phyloP scores from a whole-genome alignment of 2,113 vertebrate genomes.

The Chascanopsetta lugubris region DNA sequence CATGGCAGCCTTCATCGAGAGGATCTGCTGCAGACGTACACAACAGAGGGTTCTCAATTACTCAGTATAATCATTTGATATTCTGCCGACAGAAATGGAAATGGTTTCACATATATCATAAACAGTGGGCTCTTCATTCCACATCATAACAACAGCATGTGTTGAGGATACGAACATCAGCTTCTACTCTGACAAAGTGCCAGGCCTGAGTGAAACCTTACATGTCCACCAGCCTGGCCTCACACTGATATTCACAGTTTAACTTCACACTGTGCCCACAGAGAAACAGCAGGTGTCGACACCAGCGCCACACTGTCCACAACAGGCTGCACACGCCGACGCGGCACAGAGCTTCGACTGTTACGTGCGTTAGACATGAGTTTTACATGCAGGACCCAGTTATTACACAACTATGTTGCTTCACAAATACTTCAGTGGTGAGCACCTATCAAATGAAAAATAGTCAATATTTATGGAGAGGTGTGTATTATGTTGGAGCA shows the following conservation, averaged over 20 bases:
- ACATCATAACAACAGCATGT: too few relatives aligned
- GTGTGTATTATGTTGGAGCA: slow-evolving; percentile 25
- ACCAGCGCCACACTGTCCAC: slow-evolving; percentile 3
- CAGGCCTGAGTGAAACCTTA: too few relatives aligned
- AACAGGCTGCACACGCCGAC: background rate
- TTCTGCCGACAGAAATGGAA: too few relatives aligned
- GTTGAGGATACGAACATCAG: too few relatives aligned
- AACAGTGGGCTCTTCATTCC: too few relatives aligned
- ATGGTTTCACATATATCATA: too few relatives aligned
- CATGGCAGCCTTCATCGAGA: too few relatives aligned
- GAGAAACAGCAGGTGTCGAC: slow-evolving; percentile 27
- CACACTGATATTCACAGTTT: slow-evolving; percentile 13
- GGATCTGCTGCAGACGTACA: too few relatives aligned
- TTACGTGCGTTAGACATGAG: slow-evolving; percentile 12
- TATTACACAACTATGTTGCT: slow-evolving; percentile 53
- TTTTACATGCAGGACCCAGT: slow-evolving; percentile 43
- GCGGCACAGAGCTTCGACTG: background rate
- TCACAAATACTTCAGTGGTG: slow-evolving; percentile 28
- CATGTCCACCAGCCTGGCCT: background rate
- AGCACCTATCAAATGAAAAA: slow-evolving; percentile 28
- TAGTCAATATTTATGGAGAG: slow-evolving; percentile 36
- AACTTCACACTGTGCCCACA: slow-evolving; percentile 1
- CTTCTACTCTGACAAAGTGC: too few relatives aligned
- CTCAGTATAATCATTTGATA: too few relatives aligned
- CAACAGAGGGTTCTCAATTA: too few relatives aligned